Base-by-base conservation (phyloP, 2,888 invertebrate genomes). In the Pheosia gnoma region DNA sequence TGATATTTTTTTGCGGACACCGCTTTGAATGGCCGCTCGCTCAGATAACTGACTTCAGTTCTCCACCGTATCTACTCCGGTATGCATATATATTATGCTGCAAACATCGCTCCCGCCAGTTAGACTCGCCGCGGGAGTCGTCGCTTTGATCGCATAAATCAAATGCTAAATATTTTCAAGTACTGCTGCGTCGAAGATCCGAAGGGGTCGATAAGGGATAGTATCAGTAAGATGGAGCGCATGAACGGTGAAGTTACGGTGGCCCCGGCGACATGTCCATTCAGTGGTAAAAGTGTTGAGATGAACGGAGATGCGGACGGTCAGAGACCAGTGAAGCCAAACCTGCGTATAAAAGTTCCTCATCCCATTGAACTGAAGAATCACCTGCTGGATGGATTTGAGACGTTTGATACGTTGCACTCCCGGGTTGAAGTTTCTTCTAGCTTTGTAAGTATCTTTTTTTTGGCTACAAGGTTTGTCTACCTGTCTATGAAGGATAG, bases 1-100 rank as follows among this genome's bases (percentile, higher is more conserved):
- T 86, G 82, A 78, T 88, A 76, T 85, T 87, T 85, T 25, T 80
- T 86, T 86, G 78, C 83, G 72, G 75, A 74, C 77, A 64, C 66
- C 74, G 72, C 75, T 78, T 75, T 72, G 78, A 75, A 74, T 74
- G 70, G 66, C 69, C 77, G 75, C 84, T 83, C 81, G 80, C 73
- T 80, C 77, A 77, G 78, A 84, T 82, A 81, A 85, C 81, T 65
- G 73, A 72, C 71, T 71, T 82, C 80, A 85, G 87, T 90, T 68
- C 75, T 70, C 70, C 77, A 77, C 77, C 78, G 82, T 78, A 80
- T 75, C 77, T 83, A 79, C 71, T 75, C 72, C 82, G 74, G 83
- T 77, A 74, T 84, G 81, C 87, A 86, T 90, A 90, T 86, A 90
- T 86, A 89, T 81, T 77, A 87, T 87, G 87, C 78, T 78, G 78